phyloP scores from a whole-genome alignment of 1,140 invertebrate genomes.

The Cyclina sinensis region DNA sequence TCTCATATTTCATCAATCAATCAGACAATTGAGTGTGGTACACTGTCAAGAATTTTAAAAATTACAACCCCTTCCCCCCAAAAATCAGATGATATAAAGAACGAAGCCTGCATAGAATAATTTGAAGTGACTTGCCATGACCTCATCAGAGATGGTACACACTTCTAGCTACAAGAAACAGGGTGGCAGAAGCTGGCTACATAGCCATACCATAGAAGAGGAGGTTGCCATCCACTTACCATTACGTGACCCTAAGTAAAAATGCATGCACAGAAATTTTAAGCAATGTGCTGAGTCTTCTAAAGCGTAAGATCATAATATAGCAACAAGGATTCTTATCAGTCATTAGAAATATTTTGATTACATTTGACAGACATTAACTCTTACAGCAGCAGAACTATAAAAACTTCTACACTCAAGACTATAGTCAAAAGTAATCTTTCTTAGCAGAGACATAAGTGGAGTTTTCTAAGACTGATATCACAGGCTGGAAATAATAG shows the following conservation, averaged over 20 bases:
- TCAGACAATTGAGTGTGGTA: not conserved
- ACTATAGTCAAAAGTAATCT: no score
- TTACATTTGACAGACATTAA: constrained; percentile 28
- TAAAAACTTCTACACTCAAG: no score
- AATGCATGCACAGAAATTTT: constrained; percentile 69
- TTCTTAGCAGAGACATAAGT: no score
- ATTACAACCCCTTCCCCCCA: no score
- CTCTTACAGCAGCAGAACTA: not conserved
- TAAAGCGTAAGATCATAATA: not conserved
- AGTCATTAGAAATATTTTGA: not conserved
- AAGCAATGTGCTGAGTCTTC: constrained; percentile 55
- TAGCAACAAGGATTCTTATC: not conserved
- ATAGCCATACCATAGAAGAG: constrained; percentile 63
- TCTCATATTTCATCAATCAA: not conserved
- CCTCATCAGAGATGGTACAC: not conserved
- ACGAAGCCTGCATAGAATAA: no score
- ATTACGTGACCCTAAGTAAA: constrained; percentile 67
- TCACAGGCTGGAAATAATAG: no score
- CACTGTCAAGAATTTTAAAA: not conserved
- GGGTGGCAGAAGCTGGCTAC: constrained; percentile 36
- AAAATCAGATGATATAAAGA: no score
- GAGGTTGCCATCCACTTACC: constrained; percentile 69
- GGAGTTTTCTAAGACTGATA: no score
- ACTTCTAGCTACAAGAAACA: constrained; percentile 13
- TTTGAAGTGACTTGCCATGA: constrained; percentile 1